Conservation (phyloP, 2,797 vertebrate species). For the Anabas testudineus region DNA sequence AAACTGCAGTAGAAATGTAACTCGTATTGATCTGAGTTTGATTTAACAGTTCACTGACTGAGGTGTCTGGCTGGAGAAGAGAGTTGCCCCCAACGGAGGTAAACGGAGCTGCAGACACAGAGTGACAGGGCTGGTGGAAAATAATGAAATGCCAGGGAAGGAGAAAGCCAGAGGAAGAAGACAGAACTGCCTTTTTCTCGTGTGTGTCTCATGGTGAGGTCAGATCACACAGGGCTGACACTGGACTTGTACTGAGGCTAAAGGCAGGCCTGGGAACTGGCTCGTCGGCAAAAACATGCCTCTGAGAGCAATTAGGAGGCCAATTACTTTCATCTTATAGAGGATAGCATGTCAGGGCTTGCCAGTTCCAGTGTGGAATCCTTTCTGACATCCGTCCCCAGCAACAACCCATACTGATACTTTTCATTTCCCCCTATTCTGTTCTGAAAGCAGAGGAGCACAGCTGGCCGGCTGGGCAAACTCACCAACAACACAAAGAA, state of each 20-base stretch:
- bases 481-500: slow-evolving; percentile 39
- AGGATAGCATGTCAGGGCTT: slow-evolving; percentile 58
- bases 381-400: slow-evolving; percentile 57
- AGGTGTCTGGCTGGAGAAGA: slow-evolving; percentile 35
- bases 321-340: slow-evolving; percentile 71
- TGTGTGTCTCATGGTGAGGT: slow-evolving; percentile 38
- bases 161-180: slow-evolving; percentile 9
- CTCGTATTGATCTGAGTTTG: slow-evolving; percentile 63
- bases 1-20: slow-evolving; percentile 58
- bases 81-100: slow-evolving; percentile 50
- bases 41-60: slow-evolving; percentile 59
- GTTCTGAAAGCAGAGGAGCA: slow-evolving; percentile 15
- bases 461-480: slow-evolving; percentile 52
- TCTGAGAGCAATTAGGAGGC: slow-evolving; percentile 73
- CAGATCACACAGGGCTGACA: slow-evolving; percentile 51
- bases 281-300: slow-evolving; percentile 54
- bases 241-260: slow-evolving; percentile 43
- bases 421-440: slow-evolving; percentile 34
- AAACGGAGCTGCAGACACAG: slow-evolving; percentile 41
- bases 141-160: slow-evolving; percentile 20
- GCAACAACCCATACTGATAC: slow-evolving; percentile 42
- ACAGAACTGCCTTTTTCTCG: slow-evolving; percentile 6
- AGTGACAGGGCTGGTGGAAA: slow-evolving; percentile 17
- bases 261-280: slow-evolving; percentile 27
- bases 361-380: slow-evolving; percentile 52